These are phyloP conservation scores for Hyles euphorbiae DNA, from an alignment of 1,140 invertebrate genomes.

Conservation along the genomic window DNA sequence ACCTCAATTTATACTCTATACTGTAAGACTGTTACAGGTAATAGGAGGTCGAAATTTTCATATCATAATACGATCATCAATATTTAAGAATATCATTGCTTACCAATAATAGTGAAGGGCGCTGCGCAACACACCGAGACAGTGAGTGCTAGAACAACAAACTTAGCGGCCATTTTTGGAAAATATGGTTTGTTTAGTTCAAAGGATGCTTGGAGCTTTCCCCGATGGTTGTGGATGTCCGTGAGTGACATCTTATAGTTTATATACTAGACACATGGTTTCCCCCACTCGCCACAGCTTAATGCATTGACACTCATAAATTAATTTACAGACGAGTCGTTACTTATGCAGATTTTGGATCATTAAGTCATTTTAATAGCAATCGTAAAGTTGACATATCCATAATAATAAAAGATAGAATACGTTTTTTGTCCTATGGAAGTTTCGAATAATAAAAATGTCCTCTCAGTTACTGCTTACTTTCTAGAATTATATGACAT, in stretches of 20 bases:
- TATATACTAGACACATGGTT: slow-evolving; percentile 53
- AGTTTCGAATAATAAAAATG: too few relatives aligned
- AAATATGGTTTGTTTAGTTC: slow-evolving; percentile 14
- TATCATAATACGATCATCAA: too few relatives aligned
- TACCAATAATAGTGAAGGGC: slow-evolving; percentile 42
- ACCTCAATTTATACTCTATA: too few relatives aligned
- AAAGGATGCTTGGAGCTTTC: slow-evolving; percentile 38
- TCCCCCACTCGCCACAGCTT: slow-evolving; percentile 49
- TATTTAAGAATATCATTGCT: slow-evolving; percentile 11
- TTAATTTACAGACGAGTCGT: slow-evolving; percentile 36
- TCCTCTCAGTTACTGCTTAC: too few relatives aligned
- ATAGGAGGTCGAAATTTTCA: too few relatives aligned
- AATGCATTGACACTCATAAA: slow-evolving; percentile 55
- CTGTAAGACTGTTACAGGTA: too few relatives aligned
- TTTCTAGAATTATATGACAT: too few relatives aligned
- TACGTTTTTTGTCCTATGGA: too few relatives aligned
- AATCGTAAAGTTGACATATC: too few relatives aligned
- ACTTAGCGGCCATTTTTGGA: slow-evolving; percentile 41
- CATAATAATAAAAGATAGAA: too few relatives aligned
- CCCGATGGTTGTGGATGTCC: slow-evolving; percentile 44
- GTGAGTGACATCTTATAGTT: slow-evolving; percentile 55
- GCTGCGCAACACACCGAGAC: slow-evolving; percentile 37
- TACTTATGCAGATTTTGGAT: too few relatives aligned
- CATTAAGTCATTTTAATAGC: too few relatives aligned
- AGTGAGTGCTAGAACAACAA: slow-evolving; percentile 35